Evolutionary conservation across 2,113 vertebrate species (phyloP).

Genomic region (Gavia stellata): DNA sequence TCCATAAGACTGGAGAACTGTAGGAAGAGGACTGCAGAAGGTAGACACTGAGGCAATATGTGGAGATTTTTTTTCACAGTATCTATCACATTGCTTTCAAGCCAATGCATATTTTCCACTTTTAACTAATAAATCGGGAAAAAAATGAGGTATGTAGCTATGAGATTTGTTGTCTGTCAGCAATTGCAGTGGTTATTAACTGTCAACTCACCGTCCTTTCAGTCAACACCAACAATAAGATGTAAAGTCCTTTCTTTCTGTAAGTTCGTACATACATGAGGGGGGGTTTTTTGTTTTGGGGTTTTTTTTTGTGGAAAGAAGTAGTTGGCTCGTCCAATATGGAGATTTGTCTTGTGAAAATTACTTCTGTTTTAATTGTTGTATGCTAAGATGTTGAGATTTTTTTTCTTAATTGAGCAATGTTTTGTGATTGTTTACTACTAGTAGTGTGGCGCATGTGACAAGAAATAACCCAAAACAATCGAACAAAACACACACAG

Average conservation of each 20-base stretch:
- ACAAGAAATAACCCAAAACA: not conserved
- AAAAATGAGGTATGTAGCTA: not conserved
- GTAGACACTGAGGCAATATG: accelerated
- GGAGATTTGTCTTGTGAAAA: not conserved
- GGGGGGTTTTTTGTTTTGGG: not conserved
- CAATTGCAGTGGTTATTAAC: not conserved
- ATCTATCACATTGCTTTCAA: not conserved
- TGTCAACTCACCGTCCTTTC: not conserved
- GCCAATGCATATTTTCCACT: not conserved
- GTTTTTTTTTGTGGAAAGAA: not conserved
- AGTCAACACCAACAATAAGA: not conserved
- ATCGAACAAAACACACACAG: not conserved
- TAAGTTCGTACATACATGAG: not conserved
- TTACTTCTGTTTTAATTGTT: not conserved
- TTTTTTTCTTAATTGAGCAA: not conserved
- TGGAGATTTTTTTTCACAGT: not conserved
- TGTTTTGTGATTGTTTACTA: conserved; percentile 27
- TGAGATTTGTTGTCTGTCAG: not conserved
- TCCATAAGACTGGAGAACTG: not conserved
- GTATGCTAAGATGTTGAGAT: not conserved
- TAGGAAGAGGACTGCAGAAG: not conserved
- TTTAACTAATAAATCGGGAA: not conserved
- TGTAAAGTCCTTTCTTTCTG: not conserved
- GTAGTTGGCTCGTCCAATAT: conserved; percentile 61
- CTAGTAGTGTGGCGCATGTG: not conserved